These are phyloP conservation scores for Dreissena polymorpha DNA, from an alignment of 1,140 invertebrate species.

Conservation along the genomic window DNA sequence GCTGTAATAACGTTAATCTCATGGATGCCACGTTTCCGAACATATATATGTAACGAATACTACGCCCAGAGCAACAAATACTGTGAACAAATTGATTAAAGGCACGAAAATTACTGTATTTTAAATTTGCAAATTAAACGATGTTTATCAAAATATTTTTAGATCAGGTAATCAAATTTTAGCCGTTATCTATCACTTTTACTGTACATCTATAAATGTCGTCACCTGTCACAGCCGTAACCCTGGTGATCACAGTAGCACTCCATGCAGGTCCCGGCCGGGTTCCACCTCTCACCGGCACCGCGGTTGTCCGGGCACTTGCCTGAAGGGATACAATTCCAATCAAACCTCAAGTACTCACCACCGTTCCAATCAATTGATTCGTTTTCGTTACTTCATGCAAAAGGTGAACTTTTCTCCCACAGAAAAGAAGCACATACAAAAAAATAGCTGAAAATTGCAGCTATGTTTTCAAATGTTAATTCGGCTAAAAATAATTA, in stretches of 20 bases:
- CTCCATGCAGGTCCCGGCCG: constrained; percentile 4
- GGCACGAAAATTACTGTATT: background rate
- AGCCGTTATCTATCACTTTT: background rate
- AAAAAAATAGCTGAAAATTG: too few relatives aligned
- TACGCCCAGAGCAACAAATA: background rate
- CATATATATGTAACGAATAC: background rate
- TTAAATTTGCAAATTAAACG: background rate
- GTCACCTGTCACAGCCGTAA: constrained; percentile 32
- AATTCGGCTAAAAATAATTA: too few relatives aligned
- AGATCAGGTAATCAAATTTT: too few relatives aligned
- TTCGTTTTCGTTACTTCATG: too few relatives aligned
- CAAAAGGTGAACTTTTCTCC: too few relatives aligned
- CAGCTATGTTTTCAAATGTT: too few relatives aligned
- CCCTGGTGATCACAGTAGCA: constrained; percentile 42
- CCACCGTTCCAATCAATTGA: too few relatives aligned
- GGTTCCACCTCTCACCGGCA: constrained; percentile 34
- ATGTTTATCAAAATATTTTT: too few relatives aligned
- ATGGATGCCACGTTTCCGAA: too few relatives aligned
- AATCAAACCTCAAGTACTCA: too few relatives aligned
- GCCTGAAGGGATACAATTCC: constrained; percentile 12
- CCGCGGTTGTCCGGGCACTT: constrained; percentile 29
- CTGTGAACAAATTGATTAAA: background rate
- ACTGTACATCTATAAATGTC: background rate
- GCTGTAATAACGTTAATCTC: too few relatives aligned
- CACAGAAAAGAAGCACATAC: too few relatives aligned